Evolutionary conservation across 1,140 invertebrate genomes (phyloP), one percentile per base, ranked within the genome.

Genomic region (Aphelenchoides fujianensis): DNA sequence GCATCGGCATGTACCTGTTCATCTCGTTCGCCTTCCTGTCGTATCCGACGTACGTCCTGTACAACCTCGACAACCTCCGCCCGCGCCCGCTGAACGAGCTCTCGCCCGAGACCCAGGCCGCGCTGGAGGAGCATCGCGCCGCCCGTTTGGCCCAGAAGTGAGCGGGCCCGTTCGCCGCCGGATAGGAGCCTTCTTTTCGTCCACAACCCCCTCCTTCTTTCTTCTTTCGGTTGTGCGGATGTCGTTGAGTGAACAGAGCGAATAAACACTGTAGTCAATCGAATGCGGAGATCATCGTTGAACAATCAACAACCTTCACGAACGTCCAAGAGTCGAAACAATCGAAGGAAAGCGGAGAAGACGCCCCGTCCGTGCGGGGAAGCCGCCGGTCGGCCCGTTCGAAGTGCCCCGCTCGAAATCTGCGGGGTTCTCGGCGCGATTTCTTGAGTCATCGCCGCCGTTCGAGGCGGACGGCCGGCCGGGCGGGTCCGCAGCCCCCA

Each of bases 1-100:
- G 36, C 23, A 30, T 73, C 32, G 69, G 31, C 12, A 28, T 41
- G 16, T 72, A 74, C 53, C 53, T 74, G 31, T 35, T 72, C n/a
- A 59, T 72, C 35, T 9, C 70, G 23, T 30, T 73, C 1, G 52
- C 54, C 34, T 70, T 72, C 53, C 54, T 72, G 16, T 64, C 52
- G n/a, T 72, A 72, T 34, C 71, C 71, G 28, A 72, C 71, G 19
- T 72, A 72, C 54, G 69, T 72, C 23, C 23, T 72, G n/a, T 75
- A 27, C 72, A 73, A 61, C 30, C 54, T 72, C 67, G 71, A 72
- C 41, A 73, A 57, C 35, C 9, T 71, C 19, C 71, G 71, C 36
- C 71, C 71, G 30, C 66, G 67, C 12, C 68, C 68, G 0, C 19
- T 35, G 7, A 37, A 70, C 68, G 68, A 72, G 2, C 67, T 70